A percentile compares a stretch with the other conserved stretches of the same genome.
These are phyloP conservation scores for Pituophis catenifer DNA, from an alignment of 2,113 vertebrate genomes.

Conservation along the genomic window DNA sequence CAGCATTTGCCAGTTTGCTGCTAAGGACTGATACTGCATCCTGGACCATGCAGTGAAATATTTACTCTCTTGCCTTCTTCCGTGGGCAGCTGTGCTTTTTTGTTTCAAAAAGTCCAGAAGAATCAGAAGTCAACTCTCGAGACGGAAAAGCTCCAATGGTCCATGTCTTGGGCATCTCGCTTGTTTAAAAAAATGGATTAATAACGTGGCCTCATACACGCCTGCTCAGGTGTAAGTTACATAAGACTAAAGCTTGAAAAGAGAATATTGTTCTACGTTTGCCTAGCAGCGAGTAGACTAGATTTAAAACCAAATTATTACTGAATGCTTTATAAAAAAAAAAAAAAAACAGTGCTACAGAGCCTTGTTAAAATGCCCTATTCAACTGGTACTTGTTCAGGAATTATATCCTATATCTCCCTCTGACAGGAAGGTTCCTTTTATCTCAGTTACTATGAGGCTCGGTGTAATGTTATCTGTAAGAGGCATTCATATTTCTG, in stretches of 20 bases:
- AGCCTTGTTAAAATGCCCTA: background rate
- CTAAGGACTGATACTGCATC: too few species aligned
- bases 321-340: background rate
- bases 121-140: background rate
- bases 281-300: background rate
- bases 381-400: background rate
- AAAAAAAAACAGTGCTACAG: background rate
- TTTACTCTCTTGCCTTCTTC: background rate
- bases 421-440: background rate
- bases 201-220: background rate
- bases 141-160: too few species aligned
- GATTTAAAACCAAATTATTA: background rate
- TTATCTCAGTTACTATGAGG: background rate
- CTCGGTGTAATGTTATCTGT: background rate
- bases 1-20: background rate
- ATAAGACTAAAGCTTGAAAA: background rate
- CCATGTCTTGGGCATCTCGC: background rate
- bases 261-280: background rate
- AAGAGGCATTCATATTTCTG: background rate
- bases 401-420: background rate
- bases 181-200: background rate
- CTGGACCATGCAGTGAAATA: background rate
- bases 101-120: background rate
- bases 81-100: background rate
- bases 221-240: background rate